Evolutionary conservation across 2,797 vertebrate species (phyloP).

Genomic region (Eurystomus glaucurus): DNA sequence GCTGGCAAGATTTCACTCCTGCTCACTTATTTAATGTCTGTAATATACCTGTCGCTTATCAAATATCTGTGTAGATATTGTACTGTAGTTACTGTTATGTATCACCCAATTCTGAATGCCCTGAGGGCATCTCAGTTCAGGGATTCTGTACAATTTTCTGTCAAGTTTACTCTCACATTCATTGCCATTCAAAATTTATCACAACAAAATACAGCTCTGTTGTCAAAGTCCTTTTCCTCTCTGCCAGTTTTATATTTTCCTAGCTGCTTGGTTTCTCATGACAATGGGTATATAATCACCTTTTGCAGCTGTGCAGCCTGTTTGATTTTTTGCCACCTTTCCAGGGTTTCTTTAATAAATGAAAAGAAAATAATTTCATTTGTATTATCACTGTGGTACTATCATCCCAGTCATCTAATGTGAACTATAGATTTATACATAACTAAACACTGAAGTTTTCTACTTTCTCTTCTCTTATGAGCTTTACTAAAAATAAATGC

Average conservation of each 20-base stretch:
- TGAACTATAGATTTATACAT: background rate
- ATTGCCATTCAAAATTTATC: conserved; percentile 46
- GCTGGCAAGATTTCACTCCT: background rate
- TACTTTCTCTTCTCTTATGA: background rate
- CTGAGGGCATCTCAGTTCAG: background rate
- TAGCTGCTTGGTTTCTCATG: background rate
- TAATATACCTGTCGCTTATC: background rate
- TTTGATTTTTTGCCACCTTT: background rate
- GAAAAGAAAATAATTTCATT: background rate
- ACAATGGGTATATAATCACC: background rate
- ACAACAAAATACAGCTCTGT: conserved; percentile 22
- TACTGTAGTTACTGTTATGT: background rate
- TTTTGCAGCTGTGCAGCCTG: background rate
- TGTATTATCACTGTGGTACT: background rate
- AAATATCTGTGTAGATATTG: background rate
- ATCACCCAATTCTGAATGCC: conserved; percentile 4
- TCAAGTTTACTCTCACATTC: conserved; percentile 16
- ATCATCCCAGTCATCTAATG: background rate
- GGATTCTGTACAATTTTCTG: conserved; percentile 7
- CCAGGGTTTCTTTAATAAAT: conserved; percentile 17
- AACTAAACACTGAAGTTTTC: background rate
- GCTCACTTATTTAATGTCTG: conserved; percentile 53
- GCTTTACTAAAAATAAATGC: background rate
- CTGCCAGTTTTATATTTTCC: background rate
- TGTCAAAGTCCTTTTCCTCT: background rate